These are phyloP conservation scores for Xiphias gladius DNA, from an alignment of 2,113 vertebrate species.

Conservation along the genomic window DNA sequence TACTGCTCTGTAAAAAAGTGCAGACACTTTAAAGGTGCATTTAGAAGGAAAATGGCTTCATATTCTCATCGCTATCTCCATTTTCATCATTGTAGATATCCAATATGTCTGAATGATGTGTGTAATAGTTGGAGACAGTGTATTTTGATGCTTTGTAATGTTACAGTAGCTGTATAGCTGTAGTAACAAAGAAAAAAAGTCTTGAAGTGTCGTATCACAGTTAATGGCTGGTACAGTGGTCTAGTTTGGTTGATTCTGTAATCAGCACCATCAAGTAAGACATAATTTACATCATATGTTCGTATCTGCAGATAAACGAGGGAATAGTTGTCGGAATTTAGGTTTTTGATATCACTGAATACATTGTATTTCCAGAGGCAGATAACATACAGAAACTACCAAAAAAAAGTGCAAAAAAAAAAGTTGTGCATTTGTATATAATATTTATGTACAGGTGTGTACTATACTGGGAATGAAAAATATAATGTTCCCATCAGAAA, in stretches of 20 bases:
- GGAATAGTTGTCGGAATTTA: background rate
- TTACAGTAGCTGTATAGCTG: background rate
- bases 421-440: background rate
- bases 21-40: background rate
- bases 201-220: background rate
- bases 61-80: conserved; percentile 7
- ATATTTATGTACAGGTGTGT: background rate
- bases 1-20: no score
- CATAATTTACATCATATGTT: background rate
- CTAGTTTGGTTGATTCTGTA: background rate
- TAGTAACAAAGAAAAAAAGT: background rate
- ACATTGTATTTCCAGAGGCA: background rate
- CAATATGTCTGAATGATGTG: background rate
- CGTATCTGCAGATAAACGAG: background rate
- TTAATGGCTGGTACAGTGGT: background rate
- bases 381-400: background rate
- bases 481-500: background rate
- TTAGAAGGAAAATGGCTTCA: conserved; percentile 12
- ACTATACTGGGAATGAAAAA: background rate
- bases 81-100: background rate
- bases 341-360: background rate
- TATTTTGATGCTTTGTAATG: background rate
- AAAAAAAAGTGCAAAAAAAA: background rate
- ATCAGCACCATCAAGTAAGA: no score
- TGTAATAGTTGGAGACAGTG: background rate